phyloP scores from a whole-genome alignment of 2,113 vertebrate genomes.

The Anhinga rufa region DNA sequence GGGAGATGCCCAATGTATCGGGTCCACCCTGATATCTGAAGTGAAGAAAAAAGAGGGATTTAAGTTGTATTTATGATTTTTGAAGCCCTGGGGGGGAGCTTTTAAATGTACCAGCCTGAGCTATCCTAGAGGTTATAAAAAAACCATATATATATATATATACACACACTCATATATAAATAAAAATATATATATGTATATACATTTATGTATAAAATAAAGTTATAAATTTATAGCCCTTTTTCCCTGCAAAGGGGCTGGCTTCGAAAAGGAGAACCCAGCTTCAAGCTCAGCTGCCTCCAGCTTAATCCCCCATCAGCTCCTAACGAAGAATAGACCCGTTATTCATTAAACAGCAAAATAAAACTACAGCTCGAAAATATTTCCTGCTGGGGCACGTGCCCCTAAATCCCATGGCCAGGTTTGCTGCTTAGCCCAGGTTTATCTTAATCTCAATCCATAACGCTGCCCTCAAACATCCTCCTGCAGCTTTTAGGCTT shows the following conservation, averaged over 20 bases:
- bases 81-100: neutral
- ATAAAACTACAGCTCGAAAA: neutral
- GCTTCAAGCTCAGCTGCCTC: neutral
- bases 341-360: neutral
- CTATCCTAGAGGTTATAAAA: neutral
- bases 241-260: neutral
- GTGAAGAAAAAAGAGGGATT: neutral
- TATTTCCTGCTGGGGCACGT: constrained; percentile 29
- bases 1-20: rapidly evolving
- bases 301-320: neutral
- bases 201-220: neutral
- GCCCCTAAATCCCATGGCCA: neutral
- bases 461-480: neutral
- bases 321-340: neutral
- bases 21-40: neutral
- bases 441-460: neutral
- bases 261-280: neutral
- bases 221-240: neutral
- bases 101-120: neutral
- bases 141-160: no score
- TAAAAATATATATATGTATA: no score
- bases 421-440: neutral
- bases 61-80: neutral
- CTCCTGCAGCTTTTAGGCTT: neutral
- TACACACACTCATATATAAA: no score